Evolutionary conservation across 2,113 vertebrate species (phyloP), one percentile per base, ranked within the genome.

Genomic region (Harpagus bidentatus): DNA sequence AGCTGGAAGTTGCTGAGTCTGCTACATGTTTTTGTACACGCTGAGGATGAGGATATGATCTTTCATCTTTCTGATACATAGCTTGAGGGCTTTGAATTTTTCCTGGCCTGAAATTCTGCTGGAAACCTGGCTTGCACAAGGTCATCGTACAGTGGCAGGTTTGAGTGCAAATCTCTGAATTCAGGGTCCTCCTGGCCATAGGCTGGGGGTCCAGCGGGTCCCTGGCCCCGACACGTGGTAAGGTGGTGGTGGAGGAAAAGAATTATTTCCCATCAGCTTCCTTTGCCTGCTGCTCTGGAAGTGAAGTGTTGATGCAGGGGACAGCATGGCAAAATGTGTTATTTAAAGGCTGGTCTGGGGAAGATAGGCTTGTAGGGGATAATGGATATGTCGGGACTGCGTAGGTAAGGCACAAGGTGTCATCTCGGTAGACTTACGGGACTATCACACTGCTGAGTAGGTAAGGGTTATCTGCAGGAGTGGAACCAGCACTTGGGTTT

Each of bases 351-450:
- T 15, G 10, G 4, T 31, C 26, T 83, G 28, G 31, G 25, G 32
- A 84, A 69, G 36, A 48, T 3, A 19, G 8, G 4, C 45, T 82
- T 47, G 23, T 45, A 74, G 50, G 31, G 16, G 14, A 36, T 61
- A n/a, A n/a, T 6, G 21, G 13, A 4, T 53, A 3, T 0, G 0
- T 16, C 2, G 2, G 34, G 78, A 82, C 4, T 11, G 21, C 16
- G 42, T 73, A 47, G 40, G 32, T 61, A 58, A 84, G 59, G 25
- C 25, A 62, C 3, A 0, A 82, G 26, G 11, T 82, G n/a, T 29
- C 56, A 20, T 50, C 50, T 34, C 4, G 1, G 2, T 28, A 26
- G 40, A 74, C 10, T 66, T 82, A 70, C 1, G 20, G 18, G 20
- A 47, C 10, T 47, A 47, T 23, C 1, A 5, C 25, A 8, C 21